Base-by-base conservation (phyloP, 2,888 invertebrate species). In the Philopedon plagiatum region DNA sequence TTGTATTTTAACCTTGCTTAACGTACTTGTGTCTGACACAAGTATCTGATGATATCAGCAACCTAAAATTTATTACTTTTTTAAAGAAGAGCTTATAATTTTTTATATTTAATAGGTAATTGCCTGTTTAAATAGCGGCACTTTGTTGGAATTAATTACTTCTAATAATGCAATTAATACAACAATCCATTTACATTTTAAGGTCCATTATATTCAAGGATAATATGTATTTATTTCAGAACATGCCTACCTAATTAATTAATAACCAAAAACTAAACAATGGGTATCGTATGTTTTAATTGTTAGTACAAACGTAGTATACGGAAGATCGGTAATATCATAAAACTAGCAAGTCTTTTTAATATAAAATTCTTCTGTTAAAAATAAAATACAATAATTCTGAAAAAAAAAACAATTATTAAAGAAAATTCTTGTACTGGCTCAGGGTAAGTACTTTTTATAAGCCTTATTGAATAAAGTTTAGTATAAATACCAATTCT, bases 1-100 rank as follows among this genome's bases (percentile, higher is more conserved):
- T 49, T 13, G 19, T 44, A 37, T 13, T 57, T 15, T 37, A 58
- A 44, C 66, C 66, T 66, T 58, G 61, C 13, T 46, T 11, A 11
- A 9, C 15, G 66, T 66, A 23, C 57, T 46, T 46, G 66, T 56
- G 23, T 34, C n/a, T n/a, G n/a, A n/a, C n/a, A n/a, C n/a, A n/a
- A n/a, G n/a, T n/a, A n/a, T n/a, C 32, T 44, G 65, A 66, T 66
- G 66, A 66, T 66, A 66, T 66, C 66, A 66, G 49, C 49, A 34
- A 57, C 34, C 66, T 66, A 66, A 66, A 66, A 49, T 56, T 65
- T 54, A 34, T 58, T 46, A 1, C 21, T 46, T 66, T 57, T 56
- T 66, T 54, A 1, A 58, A 58, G 41, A 41, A 26, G 58, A 58
- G 26, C 23, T 39, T 41, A 58, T 26, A 26, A 41, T 39, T 37